Evolutionary conservation across 2,888 invertebrate species (phyloP), one percentile per base, ranked within the genome.

Genomic region (Plebejus melissa): DNA sequence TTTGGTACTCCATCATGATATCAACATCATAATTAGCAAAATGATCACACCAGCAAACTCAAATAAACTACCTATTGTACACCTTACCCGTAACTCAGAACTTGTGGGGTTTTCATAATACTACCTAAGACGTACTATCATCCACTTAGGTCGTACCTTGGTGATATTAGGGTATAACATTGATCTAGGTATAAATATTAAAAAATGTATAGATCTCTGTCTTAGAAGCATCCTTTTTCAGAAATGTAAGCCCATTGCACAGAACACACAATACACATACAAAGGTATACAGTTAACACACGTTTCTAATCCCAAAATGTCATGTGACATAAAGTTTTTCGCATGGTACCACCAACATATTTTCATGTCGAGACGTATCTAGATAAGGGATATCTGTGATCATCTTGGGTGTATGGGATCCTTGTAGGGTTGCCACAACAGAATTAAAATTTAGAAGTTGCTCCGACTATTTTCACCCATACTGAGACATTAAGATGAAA

Each of bases 311-410:
- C 65, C 65, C 65, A 65, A 65, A 65, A 65, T 65, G 65, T 65
- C 65, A 65, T 65, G 65, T 65, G 4, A 65, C 65, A 65, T 65
- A 65, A 65, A 65, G 65, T 65, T 65, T 65, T 65, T 65, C 65
- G 65, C 65, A 65, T 65, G 65, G 4, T 32, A 69, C 46, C 50
- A 75, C 46, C 69, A 76, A 28, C 72, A 28, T 74, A 22, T 22
- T 22, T 38, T 22, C 41, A 41, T 69, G 28, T 28, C 13, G 28
- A 54, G 74, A 65, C 69, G 65, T 76, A 65, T 74, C 65, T 7
- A 32, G 65, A 74, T 78, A 74, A 65, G 65, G 65, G 65, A 0
- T 65, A 65, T 65, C 65, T 65, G 6, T 65, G 65, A 65, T 9
- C 65, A 65, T 65, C 65, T 65, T 65, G 32, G 60, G 32, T 32